Conservation (phyloP, 1,140 invertebrate species). For the Littorina saxatilis region DNA sequence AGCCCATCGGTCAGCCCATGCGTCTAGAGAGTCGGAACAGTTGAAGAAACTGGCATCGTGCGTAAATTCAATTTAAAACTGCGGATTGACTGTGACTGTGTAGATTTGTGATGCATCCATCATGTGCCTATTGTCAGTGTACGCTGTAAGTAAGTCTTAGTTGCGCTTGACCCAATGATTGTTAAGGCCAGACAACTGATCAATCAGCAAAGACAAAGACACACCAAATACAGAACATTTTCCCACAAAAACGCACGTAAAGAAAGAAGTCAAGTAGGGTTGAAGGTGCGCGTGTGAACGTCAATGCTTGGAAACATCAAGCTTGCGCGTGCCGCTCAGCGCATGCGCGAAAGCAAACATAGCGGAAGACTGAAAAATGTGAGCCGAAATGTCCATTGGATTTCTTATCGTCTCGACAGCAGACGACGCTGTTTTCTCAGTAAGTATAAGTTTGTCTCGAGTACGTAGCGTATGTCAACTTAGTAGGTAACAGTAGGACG, state of each 20-base stretch:
- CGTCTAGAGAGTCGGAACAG: too few species aligned
- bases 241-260: neutral
- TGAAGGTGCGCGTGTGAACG: neutral
- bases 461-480: too few species aligned
- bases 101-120: too few species aligned
- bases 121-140: too few species aligned
- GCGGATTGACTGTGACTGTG: too few species aligned
- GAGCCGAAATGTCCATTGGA: constrained; percentile 20
- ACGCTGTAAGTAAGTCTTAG: too few species aligned
- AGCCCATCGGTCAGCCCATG: too few species aligned
- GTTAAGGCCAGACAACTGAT: neutral
- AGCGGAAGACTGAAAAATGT: constrained; percentile 16
- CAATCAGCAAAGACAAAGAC: neutral
- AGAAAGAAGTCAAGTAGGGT: neutral
- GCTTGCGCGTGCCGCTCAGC: neutral
- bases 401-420: constrained; percentile 12
- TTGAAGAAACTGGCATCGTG: too few species aligned
- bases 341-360: constrained; percentile 15
- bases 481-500: neutral
- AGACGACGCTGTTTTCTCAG: neutral
- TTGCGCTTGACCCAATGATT: neutral
- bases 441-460: constrained; percentile 4
- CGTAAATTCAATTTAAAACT: too few species aligned
- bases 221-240: neutral
- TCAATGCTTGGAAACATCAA: constrained; percentile 23